These are phyloP conservation scores for Cerceris ruficornis DNA, from an alignment of 2,888 invertebrate genomes.

Conservation along the genomic window DNA sequence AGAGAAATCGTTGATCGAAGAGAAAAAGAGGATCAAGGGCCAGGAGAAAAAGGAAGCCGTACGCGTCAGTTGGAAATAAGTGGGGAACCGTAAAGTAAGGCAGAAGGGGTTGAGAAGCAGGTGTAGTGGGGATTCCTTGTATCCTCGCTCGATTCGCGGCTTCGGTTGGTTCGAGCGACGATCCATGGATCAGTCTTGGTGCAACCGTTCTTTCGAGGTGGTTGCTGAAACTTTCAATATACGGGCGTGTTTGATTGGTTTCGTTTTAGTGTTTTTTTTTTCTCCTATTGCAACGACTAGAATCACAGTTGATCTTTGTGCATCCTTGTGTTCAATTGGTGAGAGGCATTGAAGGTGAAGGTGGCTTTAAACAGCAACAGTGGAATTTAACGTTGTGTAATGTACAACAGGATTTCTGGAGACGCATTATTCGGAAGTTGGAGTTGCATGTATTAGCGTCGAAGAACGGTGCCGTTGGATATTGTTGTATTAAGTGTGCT, in stretches of 20 bases:
- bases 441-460: too few relatives aligned
- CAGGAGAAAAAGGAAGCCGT: constrained; percentile 48
- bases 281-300: background rate
- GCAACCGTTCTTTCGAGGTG: constrained; percentile 66
- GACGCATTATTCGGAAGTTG: too few relatives aligned
- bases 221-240: constrained; percentile 24
- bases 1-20: constrained; percentile 40
- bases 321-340: background rate
- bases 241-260: background rate
- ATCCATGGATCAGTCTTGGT: constrained; percentile 73
- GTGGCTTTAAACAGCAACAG: background rate
- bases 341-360: background rate
- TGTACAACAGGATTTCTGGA: background rate
- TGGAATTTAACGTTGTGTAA: background rate
- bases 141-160: constrained; percentile 61
- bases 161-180: constrained; percentile 55
- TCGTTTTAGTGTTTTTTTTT: background rate
- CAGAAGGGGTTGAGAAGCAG: constrained; percentile 67
- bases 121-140: constrained; percentile 66
- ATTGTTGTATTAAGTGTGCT: too few relatives aligned
- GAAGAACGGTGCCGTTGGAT: too few relatives aligned
- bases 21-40: constrained; percentile 50
- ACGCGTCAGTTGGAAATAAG: constrained; percentile 51
- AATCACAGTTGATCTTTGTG: constrained; percentile 1
- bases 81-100: constrained; percentile 50